Conservation (phyloP, 1,140 invertebrate genomes). For the Heliconius melpomene region DNA sequence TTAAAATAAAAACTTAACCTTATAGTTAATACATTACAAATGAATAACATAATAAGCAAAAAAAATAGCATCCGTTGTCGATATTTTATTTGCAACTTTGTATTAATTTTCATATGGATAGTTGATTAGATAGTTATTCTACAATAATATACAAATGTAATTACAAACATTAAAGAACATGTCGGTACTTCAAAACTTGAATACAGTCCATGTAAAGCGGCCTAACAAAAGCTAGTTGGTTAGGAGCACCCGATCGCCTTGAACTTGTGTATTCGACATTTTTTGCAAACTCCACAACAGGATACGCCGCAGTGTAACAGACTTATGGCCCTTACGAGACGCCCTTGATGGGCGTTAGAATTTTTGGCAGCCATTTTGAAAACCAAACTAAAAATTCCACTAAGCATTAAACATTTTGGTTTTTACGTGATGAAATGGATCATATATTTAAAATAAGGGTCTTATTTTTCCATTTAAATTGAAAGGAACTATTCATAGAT, state of each 20-base stretch:
- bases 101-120: no score
- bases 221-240: conserved; percentile 45
- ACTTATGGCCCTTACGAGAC: conserved; percentile 65
- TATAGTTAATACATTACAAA: no score
- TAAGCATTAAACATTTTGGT: neutral
- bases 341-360: conserved; percentile 66
- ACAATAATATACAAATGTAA: neutral
- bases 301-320: conserved; percentile 61
- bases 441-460: neutral
- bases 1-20: no score
- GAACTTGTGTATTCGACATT: conserved; percentile 74
- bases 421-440: neutral
- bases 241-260: conserved; percentile 73
- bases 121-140: no score
- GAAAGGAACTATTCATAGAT: neutral
- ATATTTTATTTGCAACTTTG: neutral
- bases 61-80: neutral
- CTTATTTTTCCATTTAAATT: neutral
- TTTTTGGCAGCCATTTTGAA: conserved; percentile 51
- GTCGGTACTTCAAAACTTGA: neutral
- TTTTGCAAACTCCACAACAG: conserved; percentile 73
- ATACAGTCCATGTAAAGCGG: conserved; percentile 28
- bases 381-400: conserved; percentile 33
- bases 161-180: neutral
- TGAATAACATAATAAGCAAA: no score